Base-by-base conservation (phyloP, 2,888 invertebrate species). In the Scaptomyza reducta region DNA sequence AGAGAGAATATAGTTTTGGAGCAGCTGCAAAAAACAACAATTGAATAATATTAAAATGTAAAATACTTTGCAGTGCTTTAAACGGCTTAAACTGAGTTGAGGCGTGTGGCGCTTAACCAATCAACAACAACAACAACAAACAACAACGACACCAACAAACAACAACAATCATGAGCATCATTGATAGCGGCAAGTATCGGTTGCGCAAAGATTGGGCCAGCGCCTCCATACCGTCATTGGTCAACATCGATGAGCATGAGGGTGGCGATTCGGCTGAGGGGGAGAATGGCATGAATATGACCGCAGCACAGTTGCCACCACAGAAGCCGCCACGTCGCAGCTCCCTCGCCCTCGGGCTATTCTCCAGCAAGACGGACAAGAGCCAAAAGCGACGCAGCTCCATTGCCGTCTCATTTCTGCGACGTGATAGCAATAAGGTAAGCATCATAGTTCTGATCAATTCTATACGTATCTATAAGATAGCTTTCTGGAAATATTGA, bases 131-230 rank as follows among this genome's bases (percentile, higher is more conserved):
- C 25, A 25, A 38, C 50, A 35, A 25, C 40, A 22, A 18, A 22
- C 38, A 42, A 22, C 3, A 22, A 22, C 49, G 1, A 35, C 50
- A 45, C 10, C 25, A 25, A 38, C 50, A 50, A 25, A 44, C 11
- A 47, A 47, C 33, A 22, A 14, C 22, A 25, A 50, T 25, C 35
- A 91, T 92, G 88, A 91, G 91, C 81, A 83, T 90, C 68, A 90
- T 91, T 59, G 89, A 91, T 71, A 89, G 87, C 73, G 92, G 92
- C 66, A 91, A 90, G 75, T 92, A 91, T 88, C 90, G 91, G 53
- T 82, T 90, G 73, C 90, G 90, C 62, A 91, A 91, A 76, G 91
- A 92, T 77, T 91, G 91, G 91, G 90, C 90, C 77, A 91, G 91
- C 75, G 91, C 89, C 67, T 91, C 92, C 72, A 91, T 91, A 82